Percentiles rank a stretch among this genome's conserved stretches.
phyloP scores from a whole-genome alignment of 2,113 vertebrate species.

The Carassius auratus region DNA sequence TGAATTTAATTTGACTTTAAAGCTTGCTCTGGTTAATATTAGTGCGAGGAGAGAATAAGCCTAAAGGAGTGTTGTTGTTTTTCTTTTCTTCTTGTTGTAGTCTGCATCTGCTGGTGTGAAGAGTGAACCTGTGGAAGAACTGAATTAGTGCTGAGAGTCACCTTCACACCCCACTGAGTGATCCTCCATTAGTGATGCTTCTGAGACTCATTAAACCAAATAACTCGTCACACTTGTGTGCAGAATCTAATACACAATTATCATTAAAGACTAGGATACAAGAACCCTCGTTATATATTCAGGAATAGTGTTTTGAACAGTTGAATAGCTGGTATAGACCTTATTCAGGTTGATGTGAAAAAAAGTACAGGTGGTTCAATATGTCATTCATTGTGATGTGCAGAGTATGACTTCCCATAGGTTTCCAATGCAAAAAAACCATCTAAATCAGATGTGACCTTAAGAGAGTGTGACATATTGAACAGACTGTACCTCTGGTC shows the following conservation, averaged over 20 bases:
- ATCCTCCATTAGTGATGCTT: slow-evolving; percentile 14
- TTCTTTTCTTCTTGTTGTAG: background rate
- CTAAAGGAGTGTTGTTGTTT: background rate
- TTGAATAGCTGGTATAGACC: background rate
- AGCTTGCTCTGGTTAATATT: background rate
- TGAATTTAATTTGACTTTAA: background rate
- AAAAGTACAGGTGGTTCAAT: background rate
- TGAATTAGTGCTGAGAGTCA: background rate
- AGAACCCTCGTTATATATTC: background rate
- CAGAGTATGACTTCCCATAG: background rate
- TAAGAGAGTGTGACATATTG: background rate
- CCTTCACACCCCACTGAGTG: slow-evolving; percentile 30
- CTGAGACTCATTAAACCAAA: background rate
- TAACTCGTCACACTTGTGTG: background rate
- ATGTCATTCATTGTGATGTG: slow-evolving; percentile 7
- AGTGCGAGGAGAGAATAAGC: background rate
- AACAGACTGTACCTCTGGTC: background rate
- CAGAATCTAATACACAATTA: background rate
- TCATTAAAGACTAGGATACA: background rate
- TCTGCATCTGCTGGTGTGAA: background rate
- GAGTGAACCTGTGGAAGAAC: background rate
- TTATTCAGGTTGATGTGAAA: background rate
- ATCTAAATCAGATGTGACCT: slow-evolving; percentile 1
- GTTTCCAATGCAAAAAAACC: background rate
- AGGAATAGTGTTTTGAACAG: background rate